Percentiles rank a stretch among this genome's conserved stretches.
phyloP scores from a whole-genome alignment of 2,113 vertebrate genomes.

The Corynorhinus townsendii region DNA sequence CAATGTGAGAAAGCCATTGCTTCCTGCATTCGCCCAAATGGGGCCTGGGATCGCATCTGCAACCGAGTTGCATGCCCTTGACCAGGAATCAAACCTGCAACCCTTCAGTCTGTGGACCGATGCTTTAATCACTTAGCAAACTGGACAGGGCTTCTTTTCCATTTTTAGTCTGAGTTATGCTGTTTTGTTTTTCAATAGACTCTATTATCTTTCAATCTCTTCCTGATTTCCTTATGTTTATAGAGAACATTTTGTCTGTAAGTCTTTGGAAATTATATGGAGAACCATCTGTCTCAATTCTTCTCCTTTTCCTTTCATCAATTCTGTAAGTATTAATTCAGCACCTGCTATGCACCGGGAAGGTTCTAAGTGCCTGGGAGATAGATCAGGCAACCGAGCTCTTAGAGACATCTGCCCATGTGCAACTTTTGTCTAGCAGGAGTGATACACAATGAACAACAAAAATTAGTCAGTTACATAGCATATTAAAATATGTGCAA shows the following conservation, averaged over 20 bases:
- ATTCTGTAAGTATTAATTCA: background rate
- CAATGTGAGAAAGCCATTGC: no score
- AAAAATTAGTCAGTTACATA: background rate
- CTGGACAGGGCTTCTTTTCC: background rate
- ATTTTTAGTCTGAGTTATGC: background rate
- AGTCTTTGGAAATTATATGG: background rate
- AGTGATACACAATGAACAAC: background rate
- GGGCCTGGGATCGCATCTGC: no score
- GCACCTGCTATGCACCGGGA: background rate
- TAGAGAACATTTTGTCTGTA: background rate
- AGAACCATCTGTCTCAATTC: background rate
- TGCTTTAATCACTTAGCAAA: no score
- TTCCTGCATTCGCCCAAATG: no score
- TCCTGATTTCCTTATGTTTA: background rate
- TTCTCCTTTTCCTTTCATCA: background rate
- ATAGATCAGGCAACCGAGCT: background rate
- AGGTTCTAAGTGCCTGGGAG: background rate
- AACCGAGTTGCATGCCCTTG: no score
- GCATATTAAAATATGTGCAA: background rate
- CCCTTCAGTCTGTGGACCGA: no score
- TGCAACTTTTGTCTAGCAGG: background rate
- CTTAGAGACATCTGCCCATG: background rate
- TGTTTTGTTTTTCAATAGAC: slow-evolving; percentile 3
- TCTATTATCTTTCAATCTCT: background rate
- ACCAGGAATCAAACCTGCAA: no score